Evolutionary conservation across 2,113 vertebrate species (phyloP).

Genomic region (Lates calcarifer): DNA sequence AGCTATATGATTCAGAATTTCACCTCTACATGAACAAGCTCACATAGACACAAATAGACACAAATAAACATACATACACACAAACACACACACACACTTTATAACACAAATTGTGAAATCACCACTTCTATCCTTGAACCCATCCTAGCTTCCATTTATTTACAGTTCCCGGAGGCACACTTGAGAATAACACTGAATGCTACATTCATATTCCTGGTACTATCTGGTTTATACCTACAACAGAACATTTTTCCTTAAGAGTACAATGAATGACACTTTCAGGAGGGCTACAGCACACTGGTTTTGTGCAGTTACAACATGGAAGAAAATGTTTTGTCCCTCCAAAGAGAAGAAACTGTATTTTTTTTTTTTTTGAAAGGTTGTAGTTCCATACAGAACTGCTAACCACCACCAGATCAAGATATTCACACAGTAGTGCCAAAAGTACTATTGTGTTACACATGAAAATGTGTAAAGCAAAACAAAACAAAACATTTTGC

Average conservation of each 20-base stretch:
- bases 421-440: neutral
- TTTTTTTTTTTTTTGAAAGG: neutral
- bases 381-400: neutral
- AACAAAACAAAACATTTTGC: constrained; percentile 32
- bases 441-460: neutral
- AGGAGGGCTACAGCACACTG: neutral
- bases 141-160: neutral
- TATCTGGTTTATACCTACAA: neutral
- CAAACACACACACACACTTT: neutral
- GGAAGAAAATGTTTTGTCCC: neutral
- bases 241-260: neutral
- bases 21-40: too few species aligned
- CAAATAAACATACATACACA: too few species aligned
- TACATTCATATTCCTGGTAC: neutral
- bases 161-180: neutral
- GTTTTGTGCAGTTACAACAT: neutral
- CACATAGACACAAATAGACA: too few species aligned
- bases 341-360: neutral
- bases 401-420: neutral
- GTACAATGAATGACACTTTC: neutral
- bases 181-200: neutral
- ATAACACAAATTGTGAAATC: neutral
- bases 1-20: too few species aligned
- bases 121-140: neutral
- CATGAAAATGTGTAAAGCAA: constrained; percentile 13